phyloP scores from a whole-genome alignment of 2,888 invertebrate genomes.

The Pachycephus smyrnensis region DNA sequence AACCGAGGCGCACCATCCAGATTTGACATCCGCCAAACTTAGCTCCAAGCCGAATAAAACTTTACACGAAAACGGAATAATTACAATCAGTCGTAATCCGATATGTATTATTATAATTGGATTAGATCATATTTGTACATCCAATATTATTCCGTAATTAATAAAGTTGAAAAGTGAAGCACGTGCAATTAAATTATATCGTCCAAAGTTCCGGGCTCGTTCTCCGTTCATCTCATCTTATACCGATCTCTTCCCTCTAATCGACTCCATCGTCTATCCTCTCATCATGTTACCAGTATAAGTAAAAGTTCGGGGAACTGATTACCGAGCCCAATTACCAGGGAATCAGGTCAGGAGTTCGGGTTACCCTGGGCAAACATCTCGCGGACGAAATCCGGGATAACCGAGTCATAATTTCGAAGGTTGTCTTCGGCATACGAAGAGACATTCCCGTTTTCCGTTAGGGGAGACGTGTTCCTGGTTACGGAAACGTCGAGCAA shows the following conservation, averaged over 20 bases:
- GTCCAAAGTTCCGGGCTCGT: too few species aligned
- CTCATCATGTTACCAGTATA: background rate
- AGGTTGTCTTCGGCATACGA: conserved; percentile 24
- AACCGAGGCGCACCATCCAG: background rate
- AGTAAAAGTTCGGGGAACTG: background rate
- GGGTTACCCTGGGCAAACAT: conserved; percentile 10
- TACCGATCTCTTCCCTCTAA: background rate
- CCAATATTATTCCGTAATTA: too few species aligned
- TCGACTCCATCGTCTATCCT: background rate
- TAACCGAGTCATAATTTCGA: conserved; percentile 28
- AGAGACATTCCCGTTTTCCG: background rate
- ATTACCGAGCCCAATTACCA: background rate
- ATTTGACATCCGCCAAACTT: background rate
- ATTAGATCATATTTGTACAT: background rate
- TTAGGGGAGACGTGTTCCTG: background rate
- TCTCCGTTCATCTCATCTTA: background rate
- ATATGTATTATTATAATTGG: background rate
- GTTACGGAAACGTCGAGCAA: conserved; percentile 2
- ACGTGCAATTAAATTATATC: too few species aligned
- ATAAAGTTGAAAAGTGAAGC: too few species aligned
- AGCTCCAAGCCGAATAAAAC: background rate
- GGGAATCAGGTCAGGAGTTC: background rate
- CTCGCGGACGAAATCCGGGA: conserved; percentile 27
- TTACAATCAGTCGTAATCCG: background rate
- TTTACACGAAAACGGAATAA: background rate